Evolutionary conservation across 2,113 vertebrate species (phyloP).

Genomic region (Sakesphorus luctuosus): DNA sequence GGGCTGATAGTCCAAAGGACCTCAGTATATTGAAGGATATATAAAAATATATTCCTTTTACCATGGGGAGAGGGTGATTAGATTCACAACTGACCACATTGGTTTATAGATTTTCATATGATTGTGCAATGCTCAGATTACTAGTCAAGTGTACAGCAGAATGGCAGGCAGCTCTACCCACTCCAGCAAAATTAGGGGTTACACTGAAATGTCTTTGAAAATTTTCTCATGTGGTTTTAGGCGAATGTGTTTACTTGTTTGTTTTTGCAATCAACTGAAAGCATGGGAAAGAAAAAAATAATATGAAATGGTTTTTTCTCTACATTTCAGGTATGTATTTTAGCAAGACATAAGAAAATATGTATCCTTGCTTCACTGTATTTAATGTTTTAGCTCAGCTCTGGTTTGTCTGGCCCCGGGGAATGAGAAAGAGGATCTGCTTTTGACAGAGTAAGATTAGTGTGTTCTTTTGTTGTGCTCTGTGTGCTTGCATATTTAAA

Average conservation of each 20-base stretch:
- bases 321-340: neutral
- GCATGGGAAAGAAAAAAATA: neutral
- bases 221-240: neutral
- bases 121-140: neutral
- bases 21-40: neutral
- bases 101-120: neutral
- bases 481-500: constrained; percentile 23
- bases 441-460: constrained; percentile 55
- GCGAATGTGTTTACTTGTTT: neutral
- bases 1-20: neutral
- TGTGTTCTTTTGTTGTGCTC: neutral
- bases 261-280: neutral
- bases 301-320: neutral
- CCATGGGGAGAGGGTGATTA: neutral
- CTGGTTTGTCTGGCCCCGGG: neutral
- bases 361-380: neutral
- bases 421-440: constrained; percentile 14
- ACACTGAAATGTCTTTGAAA: neutral
- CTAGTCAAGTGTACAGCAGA: neutral
- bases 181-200: neutral
- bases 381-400: constrained; percentile 29
- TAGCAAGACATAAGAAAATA: neutral
- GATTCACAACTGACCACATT: neutral
- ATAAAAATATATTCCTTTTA: neutral
- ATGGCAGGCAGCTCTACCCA: neutral